These are phyloP conservation scores for Hydrozoanthus tunicans DNA, from an alignment of 64 coral and sea anemone genomes.

Conservation along the genomic window DNA sequence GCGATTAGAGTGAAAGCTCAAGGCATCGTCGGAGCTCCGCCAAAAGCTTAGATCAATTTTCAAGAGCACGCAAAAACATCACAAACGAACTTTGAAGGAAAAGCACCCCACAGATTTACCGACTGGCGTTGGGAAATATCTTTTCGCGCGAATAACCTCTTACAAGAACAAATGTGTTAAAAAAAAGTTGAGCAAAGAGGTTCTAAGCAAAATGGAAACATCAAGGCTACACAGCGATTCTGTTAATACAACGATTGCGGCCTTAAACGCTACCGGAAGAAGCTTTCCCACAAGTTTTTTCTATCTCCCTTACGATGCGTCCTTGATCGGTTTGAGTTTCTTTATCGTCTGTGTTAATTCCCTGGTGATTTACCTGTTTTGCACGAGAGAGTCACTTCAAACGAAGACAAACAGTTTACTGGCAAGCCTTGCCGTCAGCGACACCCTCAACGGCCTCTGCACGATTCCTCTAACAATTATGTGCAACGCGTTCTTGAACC, in stretches of 20 bases:
- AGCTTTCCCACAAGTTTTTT: neutral
- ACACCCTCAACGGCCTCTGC: constrained; percentile 62
- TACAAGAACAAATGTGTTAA: neutral
- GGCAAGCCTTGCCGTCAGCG: constrained; percentile 69
- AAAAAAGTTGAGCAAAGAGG: neutral
- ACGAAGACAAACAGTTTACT: constrained; percentile 92
- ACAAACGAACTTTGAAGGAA: neutral
- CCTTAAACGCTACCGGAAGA: neutral
- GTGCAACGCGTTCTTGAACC: constrained; percentile 45
- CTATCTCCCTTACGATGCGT: constrained; percentile 50
- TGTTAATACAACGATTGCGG: neutral
- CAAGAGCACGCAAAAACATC: neutral
- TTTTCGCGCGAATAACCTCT: neutral
- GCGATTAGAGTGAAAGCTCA: neutral
- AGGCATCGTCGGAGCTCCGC: neutral
- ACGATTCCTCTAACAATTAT: constrained; percentile 60
- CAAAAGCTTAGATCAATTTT: neutral
- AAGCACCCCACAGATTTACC: neutral
- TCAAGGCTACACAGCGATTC: neutral
- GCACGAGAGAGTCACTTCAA: constrained; percentile 78
- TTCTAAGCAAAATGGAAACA: constrained; percentile 3
- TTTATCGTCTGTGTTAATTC: constrained; percentile 66
- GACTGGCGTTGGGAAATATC: neutral
- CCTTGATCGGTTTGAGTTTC: constrained; percentile 68
- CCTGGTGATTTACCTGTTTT: constrained; percentile 86